Evolutionary conservation across 53 echinoderm and acorn worm species (phyloP).

Genomic region (Paracentrotus lividus): DNA sequence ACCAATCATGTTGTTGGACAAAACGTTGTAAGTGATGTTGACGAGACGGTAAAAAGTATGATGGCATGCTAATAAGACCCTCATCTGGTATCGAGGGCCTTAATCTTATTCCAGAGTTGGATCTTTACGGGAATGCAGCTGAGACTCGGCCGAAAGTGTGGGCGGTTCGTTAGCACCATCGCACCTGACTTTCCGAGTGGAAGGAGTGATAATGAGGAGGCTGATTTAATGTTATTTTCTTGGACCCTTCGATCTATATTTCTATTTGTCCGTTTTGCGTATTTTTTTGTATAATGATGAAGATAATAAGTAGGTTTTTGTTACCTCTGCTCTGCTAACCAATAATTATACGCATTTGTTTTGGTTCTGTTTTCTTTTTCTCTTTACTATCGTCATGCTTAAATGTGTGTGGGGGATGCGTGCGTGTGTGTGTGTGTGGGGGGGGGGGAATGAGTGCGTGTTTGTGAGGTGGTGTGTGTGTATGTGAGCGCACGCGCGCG

Average conservation of each 20-base stretch:
- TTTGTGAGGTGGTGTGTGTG: too few species aligned
- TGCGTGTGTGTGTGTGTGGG: too few species aligned
- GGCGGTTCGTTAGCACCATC: constrained; percentile 20
- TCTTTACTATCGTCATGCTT: too few species aligned
- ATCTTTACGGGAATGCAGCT: constrained; percentile 16
- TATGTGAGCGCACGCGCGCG: too few species aligned
- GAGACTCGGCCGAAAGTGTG: constrained; percentile 22
- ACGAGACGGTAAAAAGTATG: too few species aligned
- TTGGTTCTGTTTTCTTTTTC: too few species aligned
- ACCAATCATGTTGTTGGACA: too few species aligned
- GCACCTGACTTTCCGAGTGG: background rate
- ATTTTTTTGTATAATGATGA: background rate
- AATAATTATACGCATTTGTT: too few species aligned
- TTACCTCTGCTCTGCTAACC: background rate
- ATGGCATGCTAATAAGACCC: constrained; percentile 1
- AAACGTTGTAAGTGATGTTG: too few species aligned
- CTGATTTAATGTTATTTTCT: constrained; percentile 23
- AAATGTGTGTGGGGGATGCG: too few species aligned
- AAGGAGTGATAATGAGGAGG: background rate
- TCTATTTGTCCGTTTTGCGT: background rate
- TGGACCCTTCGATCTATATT: background rate
- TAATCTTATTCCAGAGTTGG: background rate
- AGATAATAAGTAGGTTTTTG: background rate
- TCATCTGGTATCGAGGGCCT: background rate
- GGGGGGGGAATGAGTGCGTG: too few species aligned